Percentiles rank a stretch among this genome's conserved stretches.
Conservation (phyloP, 1,140 invertebrate species). For the Scylla paramamosain region DNA sequence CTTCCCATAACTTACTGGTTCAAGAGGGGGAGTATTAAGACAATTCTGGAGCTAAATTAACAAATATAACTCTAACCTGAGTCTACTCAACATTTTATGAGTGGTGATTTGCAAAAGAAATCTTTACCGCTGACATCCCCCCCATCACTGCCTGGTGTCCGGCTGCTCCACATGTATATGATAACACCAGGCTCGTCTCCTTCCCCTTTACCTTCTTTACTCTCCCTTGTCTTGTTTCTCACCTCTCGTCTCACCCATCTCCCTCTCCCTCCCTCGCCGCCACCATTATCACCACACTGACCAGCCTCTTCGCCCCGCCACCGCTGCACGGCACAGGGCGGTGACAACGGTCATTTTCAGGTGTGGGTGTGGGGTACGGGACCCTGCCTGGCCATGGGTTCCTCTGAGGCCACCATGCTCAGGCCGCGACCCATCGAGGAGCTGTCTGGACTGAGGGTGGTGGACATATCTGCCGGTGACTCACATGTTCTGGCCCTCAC, state of each 20-base stretch:
- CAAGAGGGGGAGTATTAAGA: no score
- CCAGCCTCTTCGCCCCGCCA: conserved; percentile 21
- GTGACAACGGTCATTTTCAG: conserved; percentile 79
- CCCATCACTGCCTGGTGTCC: no score
- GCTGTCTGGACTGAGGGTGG: conserved; percentile 80
- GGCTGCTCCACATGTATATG: no score
- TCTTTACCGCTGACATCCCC: no score
- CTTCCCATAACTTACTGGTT: no score
- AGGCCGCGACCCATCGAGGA: conserved; percentile 82
- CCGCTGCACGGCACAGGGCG: conserved; percentile 51
- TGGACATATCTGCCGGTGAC: conserved; percentile 83
- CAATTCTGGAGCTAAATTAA: no score
- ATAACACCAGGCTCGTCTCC: no score
- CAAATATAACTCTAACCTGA: no score
- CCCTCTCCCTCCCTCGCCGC: neutral
- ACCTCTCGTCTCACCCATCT: neutral
- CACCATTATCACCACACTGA: conserved; percentile 42
- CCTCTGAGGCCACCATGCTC: conserved; percentile 83
- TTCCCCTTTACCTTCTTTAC: no score
- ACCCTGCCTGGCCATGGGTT: conserved; percentile 83
- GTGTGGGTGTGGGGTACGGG: conserved; percentile 86
- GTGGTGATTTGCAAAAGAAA: no score
- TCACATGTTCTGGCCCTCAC: conserved; percentile 85
- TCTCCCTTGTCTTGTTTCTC: neutral
- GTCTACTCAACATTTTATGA: no score